These are phyloP conservation scores for Eueremaeus valkanovi DNA, from an alignment of 2,888 invertebrate species.

Conservation along the genomic window DNA sequence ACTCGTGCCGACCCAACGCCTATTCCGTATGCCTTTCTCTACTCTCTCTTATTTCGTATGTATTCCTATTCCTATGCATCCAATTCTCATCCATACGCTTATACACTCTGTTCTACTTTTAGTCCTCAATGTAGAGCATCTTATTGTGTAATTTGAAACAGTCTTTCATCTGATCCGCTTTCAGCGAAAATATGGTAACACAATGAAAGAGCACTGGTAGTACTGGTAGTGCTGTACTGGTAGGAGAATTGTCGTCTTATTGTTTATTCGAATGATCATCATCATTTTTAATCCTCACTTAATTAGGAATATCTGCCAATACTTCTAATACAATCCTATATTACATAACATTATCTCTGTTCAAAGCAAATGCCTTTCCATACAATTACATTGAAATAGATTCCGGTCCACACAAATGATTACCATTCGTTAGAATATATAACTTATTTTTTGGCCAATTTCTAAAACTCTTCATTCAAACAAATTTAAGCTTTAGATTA, in stretches of 20 bases:
- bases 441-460: not conserved
- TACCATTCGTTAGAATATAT: not conserved
- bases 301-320: not conserved
- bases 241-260: not conserved
- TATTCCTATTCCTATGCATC: not conserved
- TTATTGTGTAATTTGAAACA: conserved; percentile 21
- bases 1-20: not conserved
- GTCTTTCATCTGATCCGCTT: conserved; percentile 12
- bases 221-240: too few relatives aligned
- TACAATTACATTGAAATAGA: too few relatives aligned
- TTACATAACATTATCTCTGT: not conserved
- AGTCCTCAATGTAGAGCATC: not conserved
- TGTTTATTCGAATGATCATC: conserved; percentile 11
- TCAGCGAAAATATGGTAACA: not conserved
- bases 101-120: not conserved
- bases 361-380: not conserved
- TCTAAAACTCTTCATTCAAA: not conserved
- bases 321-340: not conserved
- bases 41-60: not conserved
- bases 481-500: not conserved
- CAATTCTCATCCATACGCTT: too few relatives aligned
- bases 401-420: too few relatives aligned
- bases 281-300: not conserved
- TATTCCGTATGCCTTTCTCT: not conserved
- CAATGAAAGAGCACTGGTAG: not conserved